These are phyloP conservation scores for Branchipolynoe longqiensis DNA, from an alignment of 2,888 invertebrate genomes.

Conservation along the genomic window DNA sequence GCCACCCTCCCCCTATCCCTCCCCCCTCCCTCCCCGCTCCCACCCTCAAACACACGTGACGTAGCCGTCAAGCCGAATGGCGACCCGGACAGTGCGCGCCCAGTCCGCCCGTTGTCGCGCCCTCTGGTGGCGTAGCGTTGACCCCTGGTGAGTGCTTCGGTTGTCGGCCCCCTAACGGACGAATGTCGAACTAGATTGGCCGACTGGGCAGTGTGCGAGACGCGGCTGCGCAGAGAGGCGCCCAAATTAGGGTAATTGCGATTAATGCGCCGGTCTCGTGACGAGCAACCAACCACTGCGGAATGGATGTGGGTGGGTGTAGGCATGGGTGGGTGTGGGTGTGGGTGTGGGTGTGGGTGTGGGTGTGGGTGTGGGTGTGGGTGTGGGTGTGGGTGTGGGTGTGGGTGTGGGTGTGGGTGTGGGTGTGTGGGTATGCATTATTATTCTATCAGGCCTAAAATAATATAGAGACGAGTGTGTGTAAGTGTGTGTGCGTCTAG, in stretches of 20 bases:
- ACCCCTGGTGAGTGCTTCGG: conserved; percentile 13
- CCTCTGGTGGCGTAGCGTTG: conserved; percentile 5
- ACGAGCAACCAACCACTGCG: neutral
- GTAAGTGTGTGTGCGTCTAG: neutral
- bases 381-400: neutral
- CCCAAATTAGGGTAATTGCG: conserved; percentile 43
- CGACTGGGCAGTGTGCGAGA: conserved; percentile 9
- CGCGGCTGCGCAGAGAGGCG: conserved; percentile 1
- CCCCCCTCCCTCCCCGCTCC: neutral
- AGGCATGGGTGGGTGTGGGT: neutral
- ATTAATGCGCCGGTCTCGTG: conserved; percentile 32
- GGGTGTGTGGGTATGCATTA: neutral
- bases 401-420: neutral
- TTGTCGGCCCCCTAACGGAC: conserved; percentile 31
- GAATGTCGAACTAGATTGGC: conserved; percentile 38
- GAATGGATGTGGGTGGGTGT: neutral
- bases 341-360: neutral
- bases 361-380: neutral
- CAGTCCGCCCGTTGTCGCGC: neutral
- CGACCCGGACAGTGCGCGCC: neutral
- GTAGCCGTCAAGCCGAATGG: neutral
- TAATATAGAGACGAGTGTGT: neutral
- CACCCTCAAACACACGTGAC: neutral
- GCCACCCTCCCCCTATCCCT: neutral
- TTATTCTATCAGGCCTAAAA: neutral